phyloP scores from a whole-genome alignment of 2,113 vertebrate species.

The Brachionichthys hirsutus region DNA sequence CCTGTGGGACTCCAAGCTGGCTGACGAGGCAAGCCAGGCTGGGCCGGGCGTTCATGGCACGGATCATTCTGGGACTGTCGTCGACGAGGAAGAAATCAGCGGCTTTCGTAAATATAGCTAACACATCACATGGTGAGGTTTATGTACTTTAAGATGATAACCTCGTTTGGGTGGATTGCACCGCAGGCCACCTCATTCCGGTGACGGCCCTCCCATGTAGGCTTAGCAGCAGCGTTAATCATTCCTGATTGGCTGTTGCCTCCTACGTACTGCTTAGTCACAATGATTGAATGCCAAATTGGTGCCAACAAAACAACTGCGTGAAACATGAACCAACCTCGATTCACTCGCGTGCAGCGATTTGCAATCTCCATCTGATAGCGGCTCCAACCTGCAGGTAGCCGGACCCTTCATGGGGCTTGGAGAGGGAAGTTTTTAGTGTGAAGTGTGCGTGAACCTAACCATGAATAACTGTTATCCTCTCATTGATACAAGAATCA shows the following conservation, averaged over 20 bases:
- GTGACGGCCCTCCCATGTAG: slow-evolving; percentile 32
- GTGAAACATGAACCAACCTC: slow-evolving; percentile 9
- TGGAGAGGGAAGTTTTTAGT: slow-evolving; percentile 8
- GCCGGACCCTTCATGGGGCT: slow-evolving; percentile 23
- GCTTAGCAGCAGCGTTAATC: slow-evolving; percentile 53
- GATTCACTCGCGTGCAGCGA: slow-evolving; percentile 16
- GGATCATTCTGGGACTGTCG: slow-evolving; percentile 19
- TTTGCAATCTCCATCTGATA: slow-evolving; percentile 44
- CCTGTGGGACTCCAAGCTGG: slow-evolving; percentile 37
- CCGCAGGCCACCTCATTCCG: slow-evolving; percentile 34
- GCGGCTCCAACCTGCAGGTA: slow-evolving; percentile 55
- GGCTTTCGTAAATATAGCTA: slow-evolving; percentile 37
- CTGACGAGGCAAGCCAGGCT: slow-evolving; percentile 30
- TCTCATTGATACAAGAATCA: slow-evolving; percentile 4
- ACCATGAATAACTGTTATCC: slow-evolving; percentile 3
- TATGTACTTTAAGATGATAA: slow-evolving; percentile 44
- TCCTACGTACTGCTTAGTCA: slow-evolving; percentile 49
- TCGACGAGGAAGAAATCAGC: slow-evolving; percentile 19
- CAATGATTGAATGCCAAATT: slow-evolving; percentile 24
- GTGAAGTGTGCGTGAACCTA: slow-evolving; percentile 4
- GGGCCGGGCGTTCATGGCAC: neutral
- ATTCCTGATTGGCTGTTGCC: slow-evolving; percentile 50
- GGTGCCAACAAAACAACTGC: slow-evolving; percentile 13
- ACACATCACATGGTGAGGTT: slow-evolving; percentile 17
- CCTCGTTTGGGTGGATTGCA: slow-evolving; percentile 47